These are phyloP conservation scores for Mormyrus iriodes DNA, from an alignment of 2,113 vertebrate species.

Conservation along the genomic window DNA sequence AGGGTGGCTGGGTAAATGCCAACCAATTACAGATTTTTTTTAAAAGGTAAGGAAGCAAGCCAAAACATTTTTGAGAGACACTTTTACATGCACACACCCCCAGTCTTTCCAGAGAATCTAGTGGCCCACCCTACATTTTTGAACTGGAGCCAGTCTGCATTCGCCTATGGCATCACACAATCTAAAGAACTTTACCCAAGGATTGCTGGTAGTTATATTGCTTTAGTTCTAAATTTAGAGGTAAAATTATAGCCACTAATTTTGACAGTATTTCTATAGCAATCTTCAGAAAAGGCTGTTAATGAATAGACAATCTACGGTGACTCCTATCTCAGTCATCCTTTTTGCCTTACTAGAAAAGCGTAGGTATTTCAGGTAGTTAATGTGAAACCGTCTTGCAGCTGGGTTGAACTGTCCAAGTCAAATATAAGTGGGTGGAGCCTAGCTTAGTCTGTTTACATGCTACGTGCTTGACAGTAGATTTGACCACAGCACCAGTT, in stretches of 20 bases:
- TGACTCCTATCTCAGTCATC: neutral
- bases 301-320: neutral
- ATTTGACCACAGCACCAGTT: neutral
- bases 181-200: neutral
- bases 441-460: slow-evolving; percentile 16
- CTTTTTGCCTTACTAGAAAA: neutral
- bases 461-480: slow-evolving; percentile 15
- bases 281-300: neutral
- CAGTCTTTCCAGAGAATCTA: neutral
- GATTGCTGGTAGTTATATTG: neutral
- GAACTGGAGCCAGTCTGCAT: neutral
- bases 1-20: neutral
- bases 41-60: neutral
- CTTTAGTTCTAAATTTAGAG: neutral
- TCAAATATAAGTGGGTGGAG: slow-evolving; percentile 4
- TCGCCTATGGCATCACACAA: neutral
- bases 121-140: neutral
- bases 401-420: neutral
- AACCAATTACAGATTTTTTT: neutral
- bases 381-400: neutral
- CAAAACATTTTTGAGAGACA: neutral
- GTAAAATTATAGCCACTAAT: neutral
- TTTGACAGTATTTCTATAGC: neutral
- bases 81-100: neutral
- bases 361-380: neutral